These are phyloP conservation scores for Oscheius myriophilus DNA, from an alignment of 2,888 invertebrate genomes.

Conservation along the genomic window DNA sequence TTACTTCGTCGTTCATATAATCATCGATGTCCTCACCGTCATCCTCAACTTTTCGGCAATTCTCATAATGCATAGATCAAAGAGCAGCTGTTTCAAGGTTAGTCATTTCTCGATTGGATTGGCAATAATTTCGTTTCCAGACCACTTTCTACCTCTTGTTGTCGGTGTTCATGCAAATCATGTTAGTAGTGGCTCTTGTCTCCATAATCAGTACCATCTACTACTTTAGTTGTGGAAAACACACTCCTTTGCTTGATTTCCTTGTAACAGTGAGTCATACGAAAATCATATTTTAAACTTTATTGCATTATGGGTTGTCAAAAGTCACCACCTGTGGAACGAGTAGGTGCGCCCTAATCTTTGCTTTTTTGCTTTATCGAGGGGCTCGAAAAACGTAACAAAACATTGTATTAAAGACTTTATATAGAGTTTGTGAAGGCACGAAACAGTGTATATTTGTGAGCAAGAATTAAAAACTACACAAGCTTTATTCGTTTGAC, in stretches of 20 bases:
- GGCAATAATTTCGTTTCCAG: neutral
- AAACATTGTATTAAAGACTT: too few species aligned
- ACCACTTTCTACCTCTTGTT: slow-evolving; percentile 18
- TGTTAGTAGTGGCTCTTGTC: neutral
- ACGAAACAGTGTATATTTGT: too few species aligned
- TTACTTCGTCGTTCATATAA: slow-evolving; percentile 8
- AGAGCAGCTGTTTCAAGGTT: slow-evolving; percentile 8
- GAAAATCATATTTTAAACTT: too few species aligned
- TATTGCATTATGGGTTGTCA: too few species aligned
- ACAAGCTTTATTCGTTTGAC: too few species aligned
- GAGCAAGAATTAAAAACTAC: too few species aligned
- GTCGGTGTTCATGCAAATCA: slow-evolving; percentile 9
- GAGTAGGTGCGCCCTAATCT: too few species aligned
- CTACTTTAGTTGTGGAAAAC: neutral
- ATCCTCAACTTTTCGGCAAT: neutral
- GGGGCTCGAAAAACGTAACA: too few species aligned
- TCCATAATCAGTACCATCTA: neutral
- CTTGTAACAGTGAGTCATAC: slow-evolving; percentile 6
- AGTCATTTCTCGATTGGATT: neutral
- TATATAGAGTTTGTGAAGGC: too few species aligned
- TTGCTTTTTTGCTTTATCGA: too few species aligned
- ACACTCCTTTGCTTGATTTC: neutral
- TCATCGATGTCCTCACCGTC: neutral
- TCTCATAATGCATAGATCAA: neutral
- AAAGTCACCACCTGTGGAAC: too few species aligned